phyloP scores from a whole-genome alignment of 2,797 vertebrate genomes.

The Lindbergichthys nudifrons region DNA sequence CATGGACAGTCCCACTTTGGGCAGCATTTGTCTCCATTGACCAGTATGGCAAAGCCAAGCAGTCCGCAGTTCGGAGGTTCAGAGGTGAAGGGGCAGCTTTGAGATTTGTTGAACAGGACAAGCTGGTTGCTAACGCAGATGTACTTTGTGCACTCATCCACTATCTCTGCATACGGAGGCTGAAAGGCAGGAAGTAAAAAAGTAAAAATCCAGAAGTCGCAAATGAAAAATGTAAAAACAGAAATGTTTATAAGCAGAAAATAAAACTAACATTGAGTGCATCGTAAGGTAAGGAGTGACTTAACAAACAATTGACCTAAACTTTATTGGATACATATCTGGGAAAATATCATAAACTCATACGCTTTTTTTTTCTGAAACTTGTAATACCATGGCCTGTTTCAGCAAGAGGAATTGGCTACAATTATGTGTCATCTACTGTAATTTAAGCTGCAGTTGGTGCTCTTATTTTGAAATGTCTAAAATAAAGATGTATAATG shows the following conservation, averaged over 20 bases:
- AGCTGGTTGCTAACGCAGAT: slow-evolving; percentile 94
- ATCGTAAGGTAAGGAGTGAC: not conserved
- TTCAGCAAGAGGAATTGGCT: not conserved
- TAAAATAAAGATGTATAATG: not conserved
- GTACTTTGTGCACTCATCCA: slow-evolving; percentile 91
- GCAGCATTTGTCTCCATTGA: slow-evolving; percentile 95
- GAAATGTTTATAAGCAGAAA: not conserved
- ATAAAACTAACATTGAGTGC: not conserved
- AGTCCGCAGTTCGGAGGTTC: slow-evolving; percentile 91
- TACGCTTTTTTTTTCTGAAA: not conserved
- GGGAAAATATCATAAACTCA: not conserved
- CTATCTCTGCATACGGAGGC: slow-evolving; percentile 88
- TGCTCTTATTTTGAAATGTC: not conserved
- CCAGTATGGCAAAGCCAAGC: slow-evolving; percentile 90
- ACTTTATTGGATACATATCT: not conserved
- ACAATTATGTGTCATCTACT: not conserved
- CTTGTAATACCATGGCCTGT: not conserved
- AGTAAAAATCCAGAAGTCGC: not conserved
- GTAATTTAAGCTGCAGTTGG: not conserved
- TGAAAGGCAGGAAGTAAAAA: slow-evolving; percentile 47
- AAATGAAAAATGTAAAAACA: not conserved
- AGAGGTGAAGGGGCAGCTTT: slow-evolving; percentile 89
- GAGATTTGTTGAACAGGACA: slow-evolving; percentile 93
- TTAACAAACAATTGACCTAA: not conserved
- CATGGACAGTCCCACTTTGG: slow-evolving; percentile 97